These are phyloP conservation scores for human DNA, from an alignment of 2,113 vertebrate genomes.

Conservation along the genomic window DNA sequence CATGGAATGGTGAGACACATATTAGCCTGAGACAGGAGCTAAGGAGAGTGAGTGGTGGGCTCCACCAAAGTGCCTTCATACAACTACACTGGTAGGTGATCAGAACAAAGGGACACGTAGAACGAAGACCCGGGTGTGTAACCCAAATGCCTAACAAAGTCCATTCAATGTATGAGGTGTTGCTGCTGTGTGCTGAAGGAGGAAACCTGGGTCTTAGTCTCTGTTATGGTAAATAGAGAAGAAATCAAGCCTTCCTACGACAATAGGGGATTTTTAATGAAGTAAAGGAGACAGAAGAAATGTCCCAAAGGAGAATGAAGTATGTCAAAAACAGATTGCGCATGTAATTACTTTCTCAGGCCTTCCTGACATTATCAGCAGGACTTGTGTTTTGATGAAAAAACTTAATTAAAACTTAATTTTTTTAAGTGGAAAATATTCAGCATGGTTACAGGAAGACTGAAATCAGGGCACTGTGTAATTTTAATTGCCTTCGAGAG, in stretches of 20 bases:
- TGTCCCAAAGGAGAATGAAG: constrained; percentile 70
- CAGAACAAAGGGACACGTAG: neutral
- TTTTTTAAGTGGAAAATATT: constrained; percentile 80
- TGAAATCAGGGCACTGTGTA: constrained; percentile 77
- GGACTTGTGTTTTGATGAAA: constrained; percentile 82
- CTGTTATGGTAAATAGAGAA: constrained; percentile 48
- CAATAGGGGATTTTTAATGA: constrained; percentile 76
- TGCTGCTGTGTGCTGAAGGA: neutral
- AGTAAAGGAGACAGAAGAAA: constrained; percentile 70
- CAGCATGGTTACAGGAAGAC: constrained; percentile 58
- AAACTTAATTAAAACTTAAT: constrained; percentile 84
- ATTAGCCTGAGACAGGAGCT: neutral
- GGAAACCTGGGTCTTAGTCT: neutral
- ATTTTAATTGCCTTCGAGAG: constrained; percentile 81
- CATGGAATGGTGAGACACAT: neutral
- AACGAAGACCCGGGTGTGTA: neutral
- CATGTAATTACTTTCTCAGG: constrained; percentile 84
- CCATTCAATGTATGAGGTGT: neutral
- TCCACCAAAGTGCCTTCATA: neutral
- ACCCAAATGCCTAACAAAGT: no score
- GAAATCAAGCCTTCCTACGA: constrained; percentile 60
- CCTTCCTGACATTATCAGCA: constrained; percentile 83
- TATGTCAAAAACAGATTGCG: constrained; percentile 82
- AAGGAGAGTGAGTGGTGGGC: neutral
- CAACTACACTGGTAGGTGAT: neutral